Percentiles rank a stretch among this genome's conserved stretches.
Evolutionary conservation across 1,140 invertebrate genomes (phyloP).

Genomic region (Leucophenga varia): DNA sequence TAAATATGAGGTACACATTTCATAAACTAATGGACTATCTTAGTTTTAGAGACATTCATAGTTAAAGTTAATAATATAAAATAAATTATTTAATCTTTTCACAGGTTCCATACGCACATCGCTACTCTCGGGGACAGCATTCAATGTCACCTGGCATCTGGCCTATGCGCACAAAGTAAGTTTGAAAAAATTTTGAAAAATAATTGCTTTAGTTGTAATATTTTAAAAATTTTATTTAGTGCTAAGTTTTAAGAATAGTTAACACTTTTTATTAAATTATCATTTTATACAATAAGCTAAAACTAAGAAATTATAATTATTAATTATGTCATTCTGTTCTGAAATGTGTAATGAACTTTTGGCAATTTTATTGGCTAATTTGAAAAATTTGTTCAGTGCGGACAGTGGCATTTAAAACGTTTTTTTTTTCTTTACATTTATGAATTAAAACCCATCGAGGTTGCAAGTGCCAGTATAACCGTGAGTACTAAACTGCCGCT

Average conservation of each 20-base stretch:
- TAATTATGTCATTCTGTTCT: too few relatives aligned
- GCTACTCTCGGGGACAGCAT: slow-evolving; percentile 76
- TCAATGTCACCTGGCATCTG: slow-evolving; percentile 92
- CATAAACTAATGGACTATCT: neutral
- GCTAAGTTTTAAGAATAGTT: too few relatives aligned
- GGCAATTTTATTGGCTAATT: too few relatives aligned
- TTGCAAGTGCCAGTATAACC: slow-evolving; percentile 24
- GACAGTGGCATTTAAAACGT: too few relatives aligned
- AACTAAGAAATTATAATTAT: too few relatives aligned
- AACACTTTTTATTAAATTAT: too few relatives aligned
- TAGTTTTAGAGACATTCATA: neutral
- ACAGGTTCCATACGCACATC: slow-evolving; percentile 77
- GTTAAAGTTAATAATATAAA: neutral
- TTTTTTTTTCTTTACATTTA: too few relatives aligned
- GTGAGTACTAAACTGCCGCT: slow-evolving; percentile 30
- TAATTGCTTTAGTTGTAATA: neutral
- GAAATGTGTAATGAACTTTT: too few relatives aligned
- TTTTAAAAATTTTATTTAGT: too few relatives aligned
- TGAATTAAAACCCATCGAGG: neutral
- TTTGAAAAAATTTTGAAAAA: too few relatives aligned
- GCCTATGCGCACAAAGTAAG: slow-evolving; percentile 91
- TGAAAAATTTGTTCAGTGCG: too few relatives aligned
- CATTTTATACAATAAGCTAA: too few relatives aligned
- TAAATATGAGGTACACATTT: neutral
- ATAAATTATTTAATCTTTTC: slow-evolving; percentile 31